Evolutionary conservation across 2,113 vertebrate species (phyloP), one percentile per base, ranked within the genome.

Genomic region (Acanthochromis polyacanthus): DNA sequence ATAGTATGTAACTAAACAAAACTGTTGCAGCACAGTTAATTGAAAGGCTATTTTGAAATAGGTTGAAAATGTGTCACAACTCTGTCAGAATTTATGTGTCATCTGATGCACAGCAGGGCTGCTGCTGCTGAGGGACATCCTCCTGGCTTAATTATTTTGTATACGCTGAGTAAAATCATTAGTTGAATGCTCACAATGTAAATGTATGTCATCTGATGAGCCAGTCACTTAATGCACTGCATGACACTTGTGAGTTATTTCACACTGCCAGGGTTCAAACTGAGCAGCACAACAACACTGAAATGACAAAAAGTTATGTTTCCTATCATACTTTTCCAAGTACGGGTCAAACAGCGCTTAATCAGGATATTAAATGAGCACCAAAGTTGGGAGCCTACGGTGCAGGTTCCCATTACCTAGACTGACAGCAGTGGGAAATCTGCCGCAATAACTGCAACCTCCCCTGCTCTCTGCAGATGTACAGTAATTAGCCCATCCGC

Each of bases 401-500:
- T 9, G 84, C 53, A 55, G 75, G 20, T 68, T 85, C 65, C 86
- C 89, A 92, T 92, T 93, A 91, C 78, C 63, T 25, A n/a, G 80
- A 90, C 71, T 84, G 82, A 87, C 87, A 88, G 89, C 77, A 1
- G 74, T 75, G 90, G 85, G 85, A 89, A 80, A 81, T 81, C 56
- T 79, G 67, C 75, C 66, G 89, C 81, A 88, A 80, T 87, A 89
- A 81, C 60, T 43, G 50, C 70, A 67, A 55, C 82, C 92, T 88
- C 77, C 84, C 63, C 69, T 69, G 85, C 81, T 85, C 85, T 74
- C 85, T 90, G 89, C 91, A 90, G 87, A 93, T 87, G 87, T 89
- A 86, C 88, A 62, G 87, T 92, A 92, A 93, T 93, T 92, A 92
- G 87, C 88, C 80, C 81, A 75, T 93, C 89, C 87, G 59, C 82